phyloP scores from a whole-genome alignment of 2,113 vertebrate genomes.

The Machaerirhynchus nigripectus region DNA sequence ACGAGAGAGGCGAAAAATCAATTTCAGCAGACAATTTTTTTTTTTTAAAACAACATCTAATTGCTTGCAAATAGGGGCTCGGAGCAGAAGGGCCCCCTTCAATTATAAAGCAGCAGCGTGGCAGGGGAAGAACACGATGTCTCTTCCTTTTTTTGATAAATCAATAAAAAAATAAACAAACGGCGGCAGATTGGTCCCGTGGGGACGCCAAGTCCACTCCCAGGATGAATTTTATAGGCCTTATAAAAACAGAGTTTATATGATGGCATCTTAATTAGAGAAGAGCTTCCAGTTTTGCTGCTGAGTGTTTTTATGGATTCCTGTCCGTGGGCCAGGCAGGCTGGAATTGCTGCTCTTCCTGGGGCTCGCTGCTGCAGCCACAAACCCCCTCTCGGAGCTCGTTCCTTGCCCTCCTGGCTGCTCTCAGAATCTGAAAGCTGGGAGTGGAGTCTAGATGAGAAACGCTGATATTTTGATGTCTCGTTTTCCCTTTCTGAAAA shows the following conservation, averaged over 20 bases:
- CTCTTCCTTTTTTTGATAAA: slow-evolving; percentile 20
- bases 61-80: background rate
- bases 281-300: background rate
- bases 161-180: slow-evolving; percentile 57
- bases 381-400: background rate
- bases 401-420: background rate
- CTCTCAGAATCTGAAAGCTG: background rate
- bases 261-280: slow-evolving; percentile 10
- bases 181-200: slow-evolving; percentile 6
- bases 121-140: background rate
- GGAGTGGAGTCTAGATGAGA: background rate
- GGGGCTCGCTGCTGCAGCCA: background rate
- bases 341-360: background rate
- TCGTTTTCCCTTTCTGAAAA: background rate
- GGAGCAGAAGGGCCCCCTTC: background rate
- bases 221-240: slow-evolving; percentile 24
- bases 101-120: background rate
- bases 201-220: slow-evolving; percentile 33
- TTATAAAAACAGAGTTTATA: slow-evolving; percentile 39
- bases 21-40: background rate
- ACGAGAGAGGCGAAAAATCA: background rate
- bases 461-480: background rate
- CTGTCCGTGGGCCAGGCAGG: background rate
- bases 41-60: slow-evolving; percentile 15
- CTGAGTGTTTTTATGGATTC: background rate